These are phyloP conservation scores for Bradypus variegatus DNA, from an alignment of 2,797 vertebrate species.

Conservation along the genomic window DNA sequence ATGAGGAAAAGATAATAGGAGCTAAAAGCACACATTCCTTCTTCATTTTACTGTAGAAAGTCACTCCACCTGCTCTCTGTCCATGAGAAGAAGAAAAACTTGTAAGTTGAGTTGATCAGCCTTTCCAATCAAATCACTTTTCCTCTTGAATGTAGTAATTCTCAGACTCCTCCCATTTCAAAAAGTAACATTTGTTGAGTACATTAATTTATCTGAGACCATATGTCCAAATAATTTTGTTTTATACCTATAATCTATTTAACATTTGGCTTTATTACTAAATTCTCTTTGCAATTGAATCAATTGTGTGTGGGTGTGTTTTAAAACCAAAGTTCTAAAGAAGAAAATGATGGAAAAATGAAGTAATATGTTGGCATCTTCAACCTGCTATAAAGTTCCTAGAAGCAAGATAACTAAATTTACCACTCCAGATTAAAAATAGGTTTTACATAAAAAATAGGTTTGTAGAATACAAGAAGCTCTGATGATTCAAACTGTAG, in stretches of 20 bases:
- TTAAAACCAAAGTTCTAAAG: constrained; percentile 30
- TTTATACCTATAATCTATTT: not conserved
- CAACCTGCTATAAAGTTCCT: constrained; percentile 30
- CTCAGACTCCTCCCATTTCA: not conserved
- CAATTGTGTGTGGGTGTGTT: constrained; percentile 40
- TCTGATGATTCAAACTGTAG: not conserved
- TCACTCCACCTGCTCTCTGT: not conserved
- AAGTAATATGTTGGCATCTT: constrained; percentile 30
- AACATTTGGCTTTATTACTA: not conserved
- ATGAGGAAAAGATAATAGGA: not conserved
- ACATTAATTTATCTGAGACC: constrained; percentile 6
- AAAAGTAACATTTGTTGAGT: not conserved
- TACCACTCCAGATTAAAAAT: constrained; percentile 33
- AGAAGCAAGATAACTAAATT: constrained; percentile 59
- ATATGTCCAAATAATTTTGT: not conserved
- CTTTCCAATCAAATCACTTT: constrained; percentile 61
- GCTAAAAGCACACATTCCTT: not conserved
- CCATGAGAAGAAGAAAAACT: constrained; percentile 44
- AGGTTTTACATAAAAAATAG: constrained; percentile 30
- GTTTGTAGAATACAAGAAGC: constrained; percentile 48
- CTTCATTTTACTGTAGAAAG: constrained; percentile 24
- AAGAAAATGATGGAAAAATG: constrained; percentile 16
- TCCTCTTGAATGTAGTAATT: constrained; percentile 45
- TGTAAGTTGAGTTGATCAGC: constrained; percentile 56
- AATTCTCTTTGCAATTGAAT: not conserved